Percentiles rank a stretch among this genome's conserved stretches.
Evolutionary conservation across 1,140 invertebrate genomes (phyloP).

Genomic region (Chlorops oryzae): DNA sequence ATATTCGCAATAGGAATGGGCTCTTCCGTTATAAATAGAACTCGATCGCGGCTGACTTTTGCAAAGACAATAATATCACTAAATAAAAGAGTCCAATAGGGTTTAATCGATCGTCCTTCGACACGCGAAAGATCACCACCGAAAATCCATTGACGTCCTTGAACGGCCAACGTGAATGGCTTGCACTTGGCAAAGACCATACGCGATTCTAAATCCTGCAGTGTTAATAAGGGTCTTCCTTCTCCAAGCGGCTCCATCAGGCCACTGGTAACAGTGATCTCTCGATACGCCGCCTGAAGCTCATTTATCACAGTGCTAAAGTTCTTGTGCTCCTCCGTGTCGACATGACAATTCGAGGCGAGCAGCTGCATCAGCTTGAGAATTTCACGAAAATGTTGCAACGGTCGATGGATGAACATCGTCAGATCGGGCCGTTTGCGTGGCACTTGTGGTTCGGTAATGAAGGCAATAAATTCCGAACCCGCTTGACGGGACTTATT

Average conservation of each 20-base stretch:
- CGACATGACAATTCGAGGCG: conserved; percentile 42
- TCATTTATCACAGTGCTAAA: conserved; percentile 43
- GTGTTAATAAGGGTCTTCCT: conserved; percentile 67
- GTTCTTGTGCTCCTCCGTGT: conserved; percentile 47
- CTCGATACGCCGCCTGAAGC: conserved; percentile 61
- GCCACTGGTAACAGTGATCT: conserved; percentile 71
- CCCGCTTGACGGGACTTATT: conserved; percentile 57
- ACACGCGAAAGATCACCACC: conserved; percentile 74
- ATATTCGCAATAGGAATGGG: conserved; percentile 69
- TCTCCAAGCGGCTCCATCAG: conserved; percentile 77
- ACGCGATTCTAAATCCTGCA: conserved; percentile 75
- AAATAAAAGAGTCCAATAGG: conserved; percentile 77
- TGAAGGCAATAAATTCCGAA: conserved; percentile 63
- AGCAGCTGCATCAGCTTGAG: conserved; percentile 52
- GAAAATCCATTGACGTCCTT: conserved; percentile 80
- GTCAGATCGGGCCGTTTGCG: conserved; percentile 73
- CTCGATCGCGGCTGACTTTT: conserved; percentile 74
- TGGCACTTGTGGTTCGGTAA: conserved; percentile 70
- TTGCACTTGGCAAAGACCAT: conserved; percentile 82
- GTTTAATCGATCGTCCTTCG: conserved; percentile 70
- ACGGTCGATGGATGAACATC: conserved; percentile 68
- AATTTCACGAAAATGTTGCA: conserved; percentile 67
- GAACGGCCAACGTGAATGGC: conserved; percentile 73
- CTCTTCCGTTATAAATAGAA: conserved; percentile 80
- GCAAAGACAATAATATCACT: conserved; percentile 78